Evolutionary conservation across 2,113 vertebrate genomes (phyloP).

Genomic region (Plectropomus leopardus): DNA sequence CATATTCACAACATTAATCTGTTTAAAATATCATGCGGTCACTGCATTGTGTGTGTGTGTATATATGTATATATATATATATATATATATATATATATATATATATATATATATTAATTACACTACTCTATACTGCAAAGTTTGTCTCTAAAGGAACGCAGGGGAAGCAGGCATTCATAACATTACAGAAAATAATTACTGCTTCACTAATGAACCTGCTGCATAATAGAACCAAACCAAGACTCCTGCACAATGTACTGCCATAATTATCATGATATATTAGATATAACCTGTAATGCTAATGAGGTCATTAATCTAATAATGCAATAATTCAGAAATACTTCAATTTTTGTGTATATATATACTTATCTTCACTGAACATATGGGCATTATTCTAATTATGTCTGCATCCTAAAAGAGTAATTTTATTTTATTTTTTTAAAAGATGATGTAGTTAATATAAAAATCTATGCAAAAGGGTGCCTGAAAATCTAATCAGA

Average conservation of each 20-base stretch:
- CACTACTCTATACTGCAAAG: background rate
- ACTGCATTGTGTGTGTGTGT: conserved; percentile 6
- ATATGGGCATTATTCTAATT: background rate
- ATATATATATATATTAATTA: no score
- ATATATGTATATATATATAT: no score
- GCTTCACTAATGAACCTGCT: conserved; percentile 39
- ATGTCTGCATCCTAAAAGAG: background rate
- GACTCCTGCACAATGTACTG: background rate
- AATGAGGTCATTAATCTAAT: conserved; percentile 38
- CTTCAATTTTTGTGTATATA: background rate
- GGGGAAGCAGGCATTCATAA: background rate
- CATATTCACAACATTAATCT: no score
- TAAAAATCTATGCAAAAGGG: background rate
- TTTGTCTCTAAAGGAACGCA: background rate
- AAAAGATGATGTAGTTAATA: conserved; percentile 14
- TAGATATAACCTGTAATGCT: conserved; percentile 19
- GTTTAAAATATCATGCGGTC: background rate
- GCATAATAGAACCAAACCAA: conserved; percentile 41
- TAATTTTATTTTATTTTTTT: no score
- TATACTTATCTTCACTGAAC: background rate
- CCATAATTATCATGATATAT: conserved; percentile 33
- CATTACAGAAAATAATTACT: conserved; percentile 13
- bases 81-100: no score
- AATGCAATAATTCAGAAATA: conserved; percentile 9
- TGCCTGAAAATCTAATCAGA: conserved; percentile 7